A percentile compares a stretch with the other conserved stretches of the same genome.
phyloP scores from a whole-genome alignment of 2,888 invertebrate genomes.

The Tenthredo livida region DNA sequence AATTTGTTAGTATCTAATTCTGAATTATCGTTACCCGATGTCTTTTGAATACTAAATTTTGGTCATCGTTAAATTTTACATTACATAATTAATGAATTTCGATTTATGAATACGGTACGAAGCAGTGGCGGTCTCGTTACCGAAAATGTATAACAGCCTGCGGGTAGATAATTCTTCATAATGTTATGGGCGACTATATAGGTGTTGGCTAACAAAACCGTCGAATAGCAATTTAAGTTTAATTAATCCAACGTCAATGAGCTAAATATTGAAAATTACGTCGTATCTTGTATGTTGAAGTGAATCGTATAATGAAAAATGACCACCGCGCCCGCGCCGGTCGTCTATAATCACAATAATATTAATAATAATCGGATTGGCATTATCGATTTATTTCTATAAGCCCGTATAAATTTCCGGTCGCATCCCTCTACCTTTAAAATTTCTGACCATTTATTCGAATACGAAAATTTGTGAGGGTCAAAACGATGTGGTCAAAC shows the following conservation, averaged over 20 bases:
- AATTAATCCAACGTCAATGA: neutral
- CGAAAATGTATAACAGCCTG: neutral
- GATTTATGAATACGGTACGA: neutral
- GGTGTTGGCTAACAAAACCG: neutral
- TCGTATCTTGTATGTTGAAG: no score
- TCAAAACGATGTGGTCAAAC: conserved; percentile 11
- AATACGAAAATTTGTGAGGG: conserved; percentile 21
- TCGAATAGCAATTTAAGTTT: neutral
- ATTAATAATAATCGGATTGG: conserved; percentile 1
- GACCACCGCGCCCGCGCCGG: neutral
- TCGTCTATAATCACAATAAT: neutral
- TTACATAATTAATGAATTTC: neutral
- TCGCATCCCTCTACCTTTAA: neutral
- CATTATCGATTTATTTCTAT: neutral
- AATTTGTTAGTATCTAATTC: neutral
- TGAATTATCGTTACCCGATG: neutral
- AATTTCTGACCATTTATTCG: conserved; percentile 34
- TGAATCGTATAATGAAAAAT: neutral
- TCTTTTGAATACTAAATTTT: neutral
- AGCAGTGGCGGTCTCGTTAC: neutral
- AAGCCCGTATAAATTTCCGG: neutral
- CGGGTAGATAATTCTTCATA: neutral
- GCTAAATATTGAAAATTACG: neutral
- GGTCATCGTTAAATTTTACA: neutral
- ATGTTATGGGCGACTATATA: neutral